These are phyloP conservation scores for Meandrina meandrites DNA, from an alignment of 92 coral and sea anemone species.

Conservation along the genomic window DNA sequence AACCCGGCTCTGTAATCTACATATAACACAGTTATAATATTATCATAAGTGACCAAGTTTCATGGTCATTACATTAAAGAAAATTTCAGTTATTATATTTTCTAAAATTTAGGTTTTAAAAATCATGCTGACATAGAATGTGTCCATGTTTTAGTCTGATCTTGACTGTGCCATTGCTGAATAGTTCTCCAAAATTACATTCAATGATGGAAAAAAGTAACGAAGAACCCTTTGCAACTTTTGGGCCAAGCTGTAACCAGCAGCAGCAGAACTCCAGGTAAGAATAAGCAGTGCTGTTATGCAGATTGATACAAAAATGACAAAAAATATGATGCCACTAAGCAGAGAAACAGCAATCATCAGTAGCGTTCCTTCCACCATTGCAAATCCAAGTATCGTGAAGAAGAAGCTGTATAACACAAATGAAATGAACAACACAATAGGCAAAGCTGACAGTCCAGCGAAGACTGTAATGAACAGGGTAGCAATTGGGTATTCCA, in stretches of 20 bases:
- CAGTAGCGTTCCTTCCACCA: conserved; percentile 81
- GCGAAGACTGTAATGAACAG: conserved; percentile 55
- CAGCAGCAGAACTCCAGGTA: conserved; percentile 55
- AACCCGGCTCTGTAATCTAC: too few relatives aligned
- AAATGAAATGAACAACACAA: conserved; percentile 65
- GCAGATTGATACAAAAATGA: conserved; percentile 57
- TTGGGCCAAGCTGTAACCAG: conserved; percentile 45
- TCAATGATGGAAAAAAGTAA: conserved; percentile 34
- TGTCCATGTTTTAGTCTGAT: not conserved
- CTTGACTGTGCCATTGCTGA: conserved; percentile 3
- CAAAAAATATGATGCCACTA: conserved; percentile 53
- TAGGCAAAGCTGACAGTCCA: conserved; percentile 62
- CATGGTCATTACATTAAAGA: not conserved
- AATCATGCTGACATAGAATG: not conserved
- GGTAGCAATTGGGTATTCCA: conserved; percentile 63
- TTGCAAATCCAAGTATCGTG: conserved; percentile 64
- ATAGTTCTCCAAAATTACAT: conserved; percentile 6
- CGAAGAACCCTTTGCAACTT: conserved; percentile 37
- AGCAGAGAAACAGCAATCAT: conserved; percentile 62
- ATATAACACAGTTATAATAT: not conserved
- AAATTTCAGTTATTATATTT: not conserved
- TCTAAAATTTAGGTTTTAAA: not conserved
- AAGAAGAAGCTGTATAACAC: conserved; percentile 54
- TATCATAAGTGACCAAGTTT: not conserved
- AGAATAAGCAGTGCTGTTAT: conserved; percentile 48